Evolutionary conservation across 2,113 vertebrate species (phyloP).

Genomic region (Gallinago paraguaiae): DNA sequence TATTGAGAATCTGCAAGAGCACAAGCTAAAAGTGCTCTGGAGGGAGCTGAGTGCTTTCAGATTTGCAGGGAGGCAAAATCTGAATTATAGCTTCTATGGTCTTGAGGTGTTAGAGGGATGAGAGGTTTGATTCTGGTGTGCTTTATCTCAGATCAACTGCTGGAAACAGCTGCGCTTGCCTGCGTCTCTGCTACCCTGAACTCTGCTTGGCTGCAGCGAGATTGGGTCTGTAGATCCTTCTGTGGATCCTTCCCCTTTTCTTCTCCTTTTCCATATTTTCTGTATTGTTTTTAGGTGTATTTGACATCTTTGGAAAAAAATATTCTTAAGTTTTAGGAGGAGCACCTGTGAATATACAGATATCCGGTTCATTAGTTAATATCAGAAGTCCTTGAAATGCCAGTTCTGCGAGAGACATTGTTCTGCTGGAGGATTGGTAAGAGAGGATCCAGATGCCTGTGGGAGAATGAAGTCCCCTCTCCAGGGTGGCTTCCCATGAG

Average conservation of each 20-base stretch:
- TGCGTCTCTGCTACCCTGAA: rapidly evolving
- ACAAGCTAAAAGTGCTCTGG: neutral
- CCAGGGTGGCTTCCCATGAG: neutral
- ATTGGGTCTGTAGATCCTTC: neutral
- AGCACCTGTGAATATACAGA: neutral
- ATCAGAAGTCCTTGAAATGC: neutral
- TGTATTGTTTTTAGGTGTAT: neutral
- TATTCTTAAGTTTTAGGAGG: neutral
- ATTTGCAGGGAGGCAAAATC: neutral
- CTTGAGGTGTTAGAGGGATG: neutral
- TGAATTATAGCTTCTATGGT: neutral
- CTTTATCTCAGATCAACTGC: neutral
- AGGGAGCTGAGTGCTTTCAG: neutral
- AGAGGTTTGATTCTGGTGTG: neutral
- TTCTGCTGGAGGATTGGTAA: neutral
- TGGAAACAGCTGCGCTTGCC: neutral
- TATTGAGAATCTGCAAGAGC: neutral
- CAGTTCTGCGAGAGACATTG: rapidly evolving
- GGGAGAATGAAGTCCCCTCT: neutral
- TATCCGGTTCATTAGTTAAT: neutral
- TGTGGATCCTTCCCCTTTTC: neutral
- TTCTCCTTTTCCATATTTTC: neutral
- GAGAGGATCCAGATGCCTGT: neutral
- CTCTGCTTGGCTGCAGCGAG: neutral
- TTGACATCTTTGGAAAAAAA: neutral